Base-by-base conservation (phyloP, 2,113 vertebrate species). In the Calypte anna region DNA sequence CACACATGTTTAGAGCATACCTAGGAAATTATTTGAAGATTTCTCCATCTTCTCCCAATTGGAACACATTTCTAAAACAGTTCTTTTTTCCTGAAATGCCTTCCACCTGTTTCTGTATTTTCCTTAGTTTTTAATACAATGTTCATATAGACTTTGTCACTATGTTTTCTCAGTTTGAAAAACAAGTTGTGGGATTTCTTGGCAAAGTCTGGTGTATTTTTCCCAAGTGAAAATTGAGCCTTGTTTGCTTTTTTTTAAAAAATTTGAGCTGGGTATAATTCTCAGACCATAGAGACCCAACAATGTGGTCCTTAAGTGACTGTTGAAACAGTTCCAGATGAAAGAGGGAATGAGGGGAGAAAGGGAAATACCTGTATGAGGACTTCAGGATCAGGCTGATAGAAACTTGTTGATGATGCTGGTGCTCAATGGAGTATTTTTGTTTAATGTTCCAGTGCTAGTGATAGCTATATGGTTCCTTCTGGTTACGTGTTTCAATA, bases 401-500 rank as follows among this genome's bases (percentile, higher is more conserved):
- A 50, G 85, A 63, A 91, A 94, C 72, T 92, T 95, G 78, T 92
- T 94, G 93, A 74, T 90, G 48, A 51, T 64, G 64, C 57, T 90
- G 76, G 17, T 88, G 82, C 61, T 96, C 70, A 55, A 8, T 91
- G 38, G 38, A 85, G 38, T 94, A 88, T 79, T 91, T 79, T 80
- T 77, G 82, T 90, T 94, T 93, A 90, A 94, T 81, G 91, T 94
- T 92, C 63, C 93, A 86, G 33, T 48, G 59, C 66, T 90, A 53
- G 87, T 61, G 82, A 82, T 93, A 73, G 66, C 89, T 92, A 11
- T 62, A 27, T 58, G 59, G n/a, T 74, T 85, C 25, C n/a, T 95
- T 93, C 75, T 62, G 94, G 75, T 50, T 93, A 31, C 11, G 2
- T 88, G 53, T 82, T 96, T 93, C 83, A 80, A 61, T 68, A 85